A percentile compares a stretch with the other conserved stretches of the same genome.
Conservation (phyloP, 2,888 invertebrate genomes). For the Apeira syringaria region DNA sequence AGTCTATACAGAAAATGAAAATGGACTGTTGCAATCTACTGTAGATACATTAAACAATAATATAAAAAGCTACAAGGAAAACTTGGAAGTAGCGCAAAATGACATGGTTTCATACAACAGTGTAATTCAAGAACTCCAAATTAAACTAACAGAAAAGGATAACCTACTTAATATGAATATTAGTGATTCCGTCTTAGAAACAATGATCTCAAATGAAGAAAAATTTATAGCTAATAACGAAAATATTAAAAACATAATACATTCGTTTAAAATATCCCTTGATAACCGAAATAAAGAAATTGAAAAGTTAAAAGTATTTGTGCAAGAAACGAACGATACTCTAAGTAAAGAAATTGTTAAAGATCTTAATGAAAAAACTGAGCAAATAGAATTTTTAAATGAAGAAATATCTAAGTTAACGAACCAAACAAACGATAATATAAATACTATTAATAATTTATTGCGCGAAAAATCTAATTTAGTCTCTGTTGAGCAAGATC, state of each 20-base stretch:
- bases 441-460: slow-evolving; percentile 43
- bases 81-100: slow-evolving; percentile 44
- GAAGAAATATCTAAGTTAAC: slow-evolving; percentile 42
- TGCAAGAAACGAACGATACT: slow-evolving; percentile 26
- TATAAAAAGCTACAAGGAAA: slow-evolving; percentile 53
- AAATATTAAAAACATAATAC: slow-evolving; percentile 64
- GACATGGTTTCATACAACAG: slow-evolving; percentile 60
- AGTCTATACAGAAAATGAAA: slow-evolving; percentile 50
- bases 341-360: slow-evolving; percentile 30
- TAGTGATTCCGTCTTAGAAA: slow-evolving; percentile 49
- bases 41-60: slow-evolving; percentile 57
- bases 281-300: slow-evolving; percentile 57
- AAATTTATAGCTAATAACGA: slow-evolving; percentile 66
- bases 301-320: slow-evolving; percentile 42
- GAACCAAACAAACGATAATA: slow-evolving; percentile 39
- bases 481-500: slow-evolving; percentile 36
- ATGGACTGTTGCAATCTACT: slow-evolving; percentile 50
- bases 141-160: slow-evolving; percentile 50
- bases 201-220: slow-evolving; percentile 63
- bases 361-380: slow-evolving; percentile 42
- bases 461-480: slow-evolving; percentile 40
- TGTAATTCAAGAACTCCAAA: slow-evolving; percentile 60
- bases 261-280: slow-evolving; percentile 55
- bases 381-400: slow-evolving; percentile 39
- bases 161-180: slow-evolving; percentile 37